These are phyloP conservation scores for Caenorhabditis angaria DNA, from an alignment of 2,888 invertebrate species.

Conservation along the genomic window DNA sequence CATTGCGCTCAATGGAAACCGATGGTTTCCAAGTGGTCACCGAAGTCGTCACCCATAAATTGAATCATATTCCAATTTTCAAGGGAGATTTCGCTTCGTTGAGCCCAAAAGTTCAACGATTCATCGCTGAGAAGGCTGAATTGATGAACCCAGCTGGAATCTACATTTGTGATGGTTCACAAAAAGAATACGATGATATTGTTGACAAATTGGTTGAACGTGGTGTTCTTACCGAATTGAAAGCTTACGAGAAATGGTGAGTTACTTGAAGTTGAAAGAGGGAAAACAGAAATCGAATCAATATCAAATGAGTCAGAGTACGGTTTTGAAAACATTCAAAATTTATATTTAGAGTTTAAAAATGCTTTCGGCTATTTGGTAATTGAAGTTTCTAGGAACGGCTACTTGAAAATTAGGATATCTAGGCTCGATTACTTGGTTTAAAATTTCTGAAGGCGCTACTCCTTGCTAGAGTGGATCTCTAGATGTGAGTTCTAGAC, in stretches of 20 bases:
- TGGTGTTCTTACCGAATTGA: conserved; percentile 54
- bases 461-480: no score
- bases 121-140: conserved; percentile 72
- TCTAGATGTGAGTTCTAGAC: no score
- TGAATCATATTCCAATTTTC: conserved; percentile 73
- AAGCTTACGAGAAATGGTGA: conserved; percentile 55
- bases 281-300: no score
- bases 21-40: conserved; percentile 69
- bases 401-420: no score
- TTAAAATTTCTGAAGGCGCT: no score
- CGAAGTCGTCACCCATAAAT: conserved; percentile 71
- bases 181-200: conserved; percentile 70
- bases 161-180: conserved; percentile 64
- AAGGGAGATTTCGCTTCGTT: conserved; percentile 73
- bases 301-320: no score
- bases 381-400: no score
- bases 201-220: conserved; percentile 58
- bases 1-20: conserved; percentile 40
- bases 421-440: no score
- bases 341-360: no score
- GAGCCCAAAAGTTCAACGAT: conserved; percentile 72
- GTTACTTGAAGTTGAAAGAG: conserved; percentile 14
- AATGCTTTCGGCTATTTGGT: no score
- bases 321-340: no score
- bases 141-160: conserved; percentile 65